Evolutionary conservation across 1,140 invertebrate species (phyloP).

Genomic region (Stegodyphus dumicola): DNA sequence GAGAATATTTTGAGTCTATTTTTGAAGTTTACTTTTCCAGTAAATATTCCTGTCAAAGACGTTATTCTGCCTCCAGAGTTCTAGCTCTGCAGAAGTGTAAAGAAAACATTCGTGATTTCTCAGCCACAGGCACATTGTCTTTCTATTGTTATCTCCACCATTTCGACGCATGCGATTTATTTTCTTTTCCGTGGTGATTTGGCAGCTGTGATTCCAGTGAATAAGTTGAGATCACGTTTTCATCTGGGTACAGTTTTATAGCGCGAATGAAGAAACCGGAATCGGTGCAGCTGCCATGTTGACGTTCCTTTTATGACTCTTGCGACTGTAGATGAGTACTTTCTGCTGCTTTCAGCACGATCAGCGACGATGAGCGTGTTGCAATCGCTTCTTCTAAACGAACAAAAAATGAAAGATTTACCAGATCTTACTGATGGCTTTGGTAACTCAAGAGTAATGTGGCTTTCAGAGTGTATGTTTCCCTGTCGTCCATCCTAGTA

Average conservation of each 20-base stretch:
- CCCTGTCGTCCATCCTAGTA: no score
- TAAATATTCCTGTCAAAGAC: background rate
- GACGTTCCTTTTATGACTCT: slow-evolving; percentile 31
- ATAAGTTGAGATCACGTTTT: slow-evolving; percentile 24
- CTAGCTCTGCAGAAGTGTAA: background rate
- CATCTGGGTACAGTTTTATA: slow-evolving; percentile 25
- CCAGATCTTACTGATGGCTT: background rate
- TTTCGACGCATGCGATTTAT: slow-evolving; percentile 11
- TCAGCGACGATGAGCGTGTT: background rate
- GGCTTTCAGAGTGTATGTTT: background rate
- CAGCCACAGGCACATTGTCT: background rate
- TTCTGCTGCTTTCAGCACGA: background rate
- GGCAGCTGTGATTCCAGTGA: slow-evolving; percentile 31
- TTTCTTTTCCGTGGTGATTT: slow-evolving; percentile 19
- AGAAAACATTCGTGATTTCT: slow-evolving; percentile 27
- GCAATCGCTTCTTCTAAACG: background rate
- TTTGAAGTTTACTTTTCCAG: no score
- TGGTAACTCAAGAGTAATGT: background rate
- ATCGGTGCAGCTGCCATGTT: slow-evolving; percentile 16
- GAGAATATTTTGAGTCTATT: no score
- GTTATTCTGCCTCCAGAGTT: background rate
- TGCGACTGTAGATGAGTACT: background rate
- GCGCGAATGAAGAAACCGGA: slow-evolving; percentile 14
- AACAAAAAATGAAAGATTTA: background rate
- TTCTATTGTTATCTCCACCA: slow-evolving; percentile 15